Percentiles rank a stretch among this genome's conserved stretches.
Evolutionary conservation across 2,797 vertebrate genomes (phyloP).

Genomic region (Iguana delicatissima): DNA sequence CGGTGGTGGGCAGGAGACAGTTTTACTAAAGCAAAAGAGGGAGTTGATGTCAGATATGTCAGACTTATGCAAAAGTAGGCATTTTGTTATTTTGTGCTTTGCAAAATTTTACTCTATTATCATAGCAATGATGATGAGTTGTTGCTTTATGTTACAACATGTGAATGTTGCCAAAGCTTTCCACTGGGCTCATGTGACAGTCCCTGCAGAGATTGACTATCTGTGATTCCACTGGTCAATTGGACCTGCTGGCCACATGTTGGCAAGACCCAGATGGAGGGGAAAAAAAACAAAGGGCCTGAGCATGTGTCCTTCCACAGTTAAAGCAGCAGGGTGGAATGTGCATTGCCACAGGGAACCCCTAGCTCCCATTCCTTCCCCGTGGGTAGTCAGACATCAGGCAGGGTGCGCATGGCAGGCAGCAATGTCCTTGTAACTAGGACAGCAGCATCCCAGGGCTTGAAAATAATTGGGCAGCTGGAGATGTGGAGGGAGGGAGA

Average conservation of each 20-base stretch:
- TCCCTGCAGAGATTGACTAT: neutral
- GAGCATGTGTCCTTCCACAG: neutral
- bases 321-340: neutral
- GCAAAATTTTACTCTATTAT: too few relatives aligned
- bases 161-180: neutral
- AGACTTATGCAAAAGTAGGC: too few relatives aligned
- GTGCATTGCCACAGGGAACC: neutral
- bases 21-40: neutral
- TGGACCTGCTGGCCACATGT: neutral
- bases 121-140: too few relatives aligned
- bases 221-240: neutral
- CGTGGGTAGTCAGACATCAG: neutral
- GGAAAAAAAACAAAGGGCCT: neutral
- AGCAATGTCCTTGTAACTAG: conserved; percentile 5
- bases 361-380: neutral
- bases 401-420: neutral
- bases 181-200: too few relatives aligned
- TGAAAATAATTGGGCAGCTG: conserved; percentile 30
- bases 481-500: rapidly evolving
- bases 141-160: too few relatives aligned
- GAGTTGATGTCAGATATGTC: too few relatives aligned
- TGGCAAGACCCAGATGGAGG: neutral
- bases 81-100: too few relatives aligned
- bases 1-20: neutral
- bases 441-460: conserved; percentile 17